Conservation (phyloP, 1,140 invertebrate species). For the Apis florea region DNA sequence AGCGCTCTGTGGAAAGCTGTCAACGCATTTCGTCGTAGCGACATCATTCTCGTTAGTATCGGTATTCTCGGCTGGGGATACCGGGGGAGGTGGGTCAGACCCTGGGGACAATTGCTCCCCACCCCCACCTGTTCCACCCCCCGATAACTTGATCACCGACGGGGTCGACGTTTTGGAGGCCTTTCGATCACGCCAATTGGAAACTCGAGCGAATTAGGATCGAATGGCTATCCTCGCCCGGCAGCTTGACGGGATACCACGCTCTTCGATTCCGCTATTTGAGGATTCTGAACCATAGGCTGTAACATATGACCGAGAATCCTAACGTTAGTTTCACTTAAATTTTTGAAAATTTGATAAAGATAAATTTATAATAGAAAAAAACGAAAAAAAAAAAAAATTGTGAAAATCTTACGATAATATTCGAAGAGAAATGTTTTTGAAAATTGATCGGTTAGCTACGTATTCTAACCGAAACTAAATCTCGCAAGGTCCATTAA, state of each 20-base stretch:
- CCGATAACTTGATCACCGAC: conserved; percentile 77
- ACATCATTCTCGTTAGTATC: conserved; percentile 42
- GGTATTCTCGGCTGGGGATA: conserved; percentile 48
- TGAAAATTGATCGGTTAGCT: neutral
- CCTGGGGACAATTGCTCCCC: conserved; percentile 72
- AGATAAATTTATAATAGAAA: too few species aligned
- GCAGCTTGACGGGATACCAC: conserved; percentile 35
- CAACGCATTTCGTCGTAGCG: conserved; percentile 10
- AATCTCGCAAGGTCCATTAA: neutral
- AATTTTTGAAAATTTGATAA: too few species aligned
- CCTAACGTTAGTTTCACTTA: neutral
- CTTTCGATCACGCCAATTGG: conserved; percentile 65
- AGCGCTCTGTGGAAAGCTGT: conserved; percentile 31
- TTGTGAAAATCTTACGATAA: neutral
- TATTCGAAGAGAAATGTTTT: neutral
- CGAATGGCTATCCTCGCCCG: conserved; percentile 42
- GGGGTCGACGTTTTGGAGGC: conserved; percentile 79
- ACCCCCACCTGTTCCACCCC: conserved; percentile 75
- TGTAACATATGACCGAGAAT: conserved; percentile 59
- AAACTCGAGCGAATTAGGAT: conserved; percentile 57
- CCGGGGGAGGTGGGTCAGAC: conserved; percentile 68
- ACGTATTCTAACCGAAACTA: neutral
- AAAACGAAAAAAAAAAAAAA: too few species aligned
- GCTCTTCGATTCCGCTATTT: conserved; percentile 70
- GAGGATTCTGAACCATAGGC: conserved; percentile 72